These are phyloP conservation scores for Acanthoscelides obtectus DNA, from an alignment of 2,888 invertebrate genomes.

Conservation along the genomic window DNA sequence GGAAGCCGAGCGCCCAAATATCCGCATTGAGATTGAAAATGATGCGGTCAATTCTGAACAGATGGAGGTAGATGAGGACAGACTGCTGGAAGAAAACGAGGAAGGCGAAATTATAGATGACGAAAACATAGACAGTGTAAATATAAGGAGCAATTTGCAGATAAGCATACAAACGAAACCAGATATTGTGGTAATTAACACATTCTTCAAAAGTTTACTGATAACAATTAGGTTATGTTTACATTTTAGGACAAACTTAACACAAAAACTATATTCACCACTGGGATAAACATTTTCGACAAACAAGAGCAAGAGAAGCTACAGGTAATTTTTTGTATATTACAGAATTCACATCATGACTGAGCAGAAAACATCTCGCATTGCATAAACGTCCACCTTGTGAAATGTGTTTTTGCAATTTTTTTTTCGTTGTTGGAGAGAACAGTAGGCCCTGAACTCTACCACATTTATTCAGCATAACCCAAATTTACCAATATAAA, in stretches of 20 bases:
- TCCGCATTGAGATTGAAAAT: constrained; percentile 49
- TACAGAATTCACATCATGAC: too few relatives aligned
- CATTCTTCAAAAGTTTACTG: not conserved
- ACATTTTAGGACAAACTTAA: constrained; percentile 28
- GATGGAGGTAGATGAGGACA: constrained; percentile 49
- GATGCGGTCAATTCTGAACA: constrained; percentile 38
- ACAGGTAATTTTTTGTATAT: constrained; percentile 37
- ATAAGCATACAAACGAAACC: not conserved
- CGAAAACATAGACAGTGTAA: constrained; percentile 1
- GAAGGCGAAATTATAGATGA: constrained; percentile 45
- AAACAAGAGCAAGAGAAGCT: constrained; percentile 51
- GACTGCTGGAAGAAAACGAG: constrained; percentile 31
- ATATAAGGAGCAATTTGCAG: not conserved
- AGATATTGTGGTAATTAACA: not conserved
- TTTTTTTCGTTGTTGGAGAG: too few relatives aligned
- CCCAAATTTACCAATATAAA: too few relatives aligned
- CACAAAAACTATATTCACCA: constrained; percentile 44
- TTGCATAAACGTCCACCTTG: too few relatives aligned
- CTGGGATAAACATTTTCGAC: constrained; percentile 51
- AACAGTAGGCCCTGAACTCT: too few relatives aligned
- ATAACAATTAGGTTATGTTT: not conserved
- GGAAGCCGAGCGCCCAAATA: constrained; percentile 39
- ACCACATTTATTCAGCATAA: too few relatives aligned
- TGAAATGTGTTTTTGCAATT: too few relatives aligned
- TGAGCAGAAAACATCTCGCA: too few relatives aligned